Conservation (phyloP, 2,797 vertebrate genomes). For the Platyrinchus mystaceus region DNA sequence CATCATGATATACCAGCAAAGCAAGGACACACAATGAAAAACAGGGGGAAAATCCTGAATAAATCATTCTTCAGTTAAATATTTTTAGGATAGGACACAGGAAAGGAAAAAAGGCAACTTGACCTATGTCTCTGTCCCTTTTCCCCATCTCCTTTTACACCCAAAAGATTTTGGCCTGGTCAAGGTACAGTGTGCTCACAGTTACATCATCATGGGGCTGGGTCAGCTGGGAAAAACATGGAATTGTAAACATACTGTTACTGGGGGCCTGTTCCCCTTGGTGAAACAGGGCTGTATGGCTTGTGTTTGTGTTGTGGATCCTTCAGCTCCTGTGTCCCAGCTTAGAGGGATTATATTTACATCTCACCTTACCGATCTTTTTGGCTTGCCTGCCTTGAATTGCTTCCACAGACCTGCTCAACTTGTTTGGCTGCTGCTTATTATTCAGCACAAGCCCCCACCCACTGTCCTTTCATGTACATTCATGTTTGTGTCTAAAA, state of each 20-base stretch:
- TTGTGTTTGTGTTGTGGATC: not conserved
- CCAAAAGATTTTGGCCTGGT: not conserved
- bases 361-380: slow-evolving; percentile 41
- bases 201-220: not conserved
- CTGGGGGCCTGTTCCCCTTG: not conserved
- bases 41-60: not conserved
- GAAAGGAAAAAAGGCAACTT: not conserved
- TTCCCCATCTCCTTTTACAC: not conserved
- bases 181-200: not conserved
- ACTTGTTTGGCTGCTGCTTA: slow-evolving; percentile 62
- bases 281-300: not conserved
- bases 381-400: slow-evolving; percentile 24
- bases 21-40: not conserved
- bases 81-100: not conserved
- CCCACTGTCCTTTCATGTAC: slow-evolving; percentile 48
- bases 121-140: not conserved
- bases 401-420: slow-evolving; percentile 48
- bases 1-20: not conserved
- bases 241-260: slow-evolving; percentile 19
- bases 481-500: slow-evolving; percentile 32
- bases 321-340: not conserved
- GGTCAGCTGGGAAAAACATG: not conserved
- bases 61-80: not conserved
- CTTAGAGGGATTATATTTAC: slow-evolving; percentile 57
- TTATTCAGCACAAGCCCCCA: slow-evolving; percentile 52